Percentiles rank a stretch among this genome's conserved stretches.
phyloP scores from a whole-genome alignment of 2,797 vertebrate genomes.

The Poliocrania exsul region DNA sequence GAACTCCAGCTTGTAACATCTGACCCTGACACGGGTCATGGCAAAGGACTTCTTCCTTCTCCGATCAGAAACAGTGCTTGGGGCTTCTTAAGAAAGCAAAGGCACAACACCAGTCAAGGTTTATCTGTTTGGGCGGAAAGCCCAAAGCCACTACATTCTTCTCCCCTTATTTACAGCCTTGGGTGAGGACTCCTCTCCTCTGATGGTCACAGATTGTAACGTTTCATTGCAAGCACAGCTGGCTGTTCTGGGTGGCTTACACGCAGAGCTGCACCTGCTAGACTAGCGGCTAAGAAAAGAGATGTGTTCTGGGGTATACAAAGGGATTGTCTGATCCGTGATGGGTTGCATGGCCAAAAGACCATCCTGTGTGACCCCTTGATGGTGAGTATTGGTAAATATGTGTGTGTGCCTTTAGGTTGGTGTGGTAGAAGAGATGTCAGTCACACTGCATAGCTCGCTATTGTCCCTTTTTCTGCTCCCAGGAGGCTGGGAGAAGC shows the following conservation, averaged over 20 bases:
- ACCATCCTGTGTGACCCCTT: background rate
- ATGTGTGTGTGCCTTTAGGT: background rate
- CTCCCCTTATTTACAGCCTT: background rate
- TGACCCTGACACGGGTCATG: background rate
- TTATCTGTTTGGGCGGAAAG: background rate
- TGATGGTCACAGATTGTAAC: background rate
- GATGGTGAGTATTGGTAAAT: background rate
- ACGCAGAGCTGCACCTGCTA: background rate
- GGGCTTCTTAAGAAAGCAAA: background rate
- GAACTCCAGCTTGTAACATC: background rate
- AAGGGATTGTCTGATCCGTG: background rate
- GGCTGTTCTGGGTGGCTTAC: background rate
- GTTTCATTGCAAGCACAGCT: background rate
- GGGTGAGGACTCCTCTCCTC: accelerated
- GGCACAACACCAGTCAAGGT: background rate
- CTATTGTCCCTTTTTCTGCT: conserved; percentile 45
- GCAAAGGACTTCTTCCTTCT: background rate
- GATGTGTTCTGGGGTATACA: background rate
- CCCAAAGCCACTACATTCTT: background rate
- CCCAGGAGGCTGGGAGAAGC: conserved; percentile 19
- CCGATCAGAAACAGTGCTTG: background rate
- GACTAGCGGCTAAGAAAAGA: background rate
- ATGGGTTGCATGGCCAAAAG: background rate
- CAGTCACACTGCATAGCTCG: background rate
- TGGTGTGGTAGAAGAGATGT: background rate